These are phyloP conservation scores for Thumatha senex DNA, from an alignment of 2,888 invertebrate species.

Conservation along the genomic window DNA sequence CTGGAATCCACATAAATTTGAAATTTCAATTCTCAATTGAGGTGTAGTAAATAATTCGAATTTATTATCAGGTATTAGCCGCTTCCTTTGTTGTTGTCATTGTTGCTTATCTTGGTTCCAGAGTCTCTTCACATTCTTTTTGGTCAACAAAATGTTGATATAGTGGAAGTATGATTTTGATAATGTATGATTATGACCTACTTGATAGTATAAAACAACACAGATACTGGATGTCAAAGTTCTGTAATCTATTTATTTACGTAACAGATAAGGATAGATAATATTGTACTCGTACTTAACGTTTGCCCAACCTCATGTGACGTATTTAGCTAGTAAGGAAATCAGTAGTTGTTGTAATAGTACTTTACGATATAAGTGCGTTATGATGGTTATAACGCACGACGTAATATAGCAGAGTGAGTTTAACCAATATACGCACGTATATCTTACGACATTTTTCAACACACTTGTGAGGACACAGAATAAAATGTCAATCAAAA, in stretches of 20 bases:
- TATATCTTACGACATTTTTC: no score
- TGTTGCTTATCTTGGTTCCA: no score
- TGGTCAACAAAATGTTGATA: not conserved
- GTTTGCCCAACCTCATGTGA: slow-evolving; percentile 12
- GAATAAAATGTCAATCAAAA: no score
- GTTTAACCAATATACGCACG: no score
- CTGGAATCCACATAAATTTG: not conserved
- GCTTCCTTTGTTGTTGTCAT: no score
- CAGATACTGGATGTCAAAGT: slow-evolving; percentile 17
- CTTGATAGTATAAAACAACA: slow-evolving; percentile 14
- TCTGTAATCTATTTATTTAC: slow-evolving; percentile 19
- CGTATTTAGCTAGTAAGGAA: slow-evolving; percentile 24
- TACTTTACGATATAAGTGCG: no score
- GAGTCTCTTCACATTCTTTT: not conserved
- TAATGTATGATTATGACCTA: slow-evolving; percentile 25
- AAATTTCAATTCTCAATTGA: not conserved
- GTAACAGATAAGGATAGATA: slow-evolving; percentile 17
- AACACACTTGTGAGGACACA: no score
- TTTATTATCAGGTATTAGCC: not conserved
- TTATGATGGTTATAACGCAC: no score
- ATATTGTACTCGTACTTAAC: slow-evolving; percentile 14
- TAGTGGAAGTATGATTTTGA: not conserved
- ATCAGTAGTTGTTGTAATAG: no score
- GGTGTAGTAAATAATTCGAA: not conserved
- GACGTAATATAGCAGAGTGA: no score